Conservation (phyloP, 1,140 invertebrate genomes). For the Drosophila burlai region DNA sequence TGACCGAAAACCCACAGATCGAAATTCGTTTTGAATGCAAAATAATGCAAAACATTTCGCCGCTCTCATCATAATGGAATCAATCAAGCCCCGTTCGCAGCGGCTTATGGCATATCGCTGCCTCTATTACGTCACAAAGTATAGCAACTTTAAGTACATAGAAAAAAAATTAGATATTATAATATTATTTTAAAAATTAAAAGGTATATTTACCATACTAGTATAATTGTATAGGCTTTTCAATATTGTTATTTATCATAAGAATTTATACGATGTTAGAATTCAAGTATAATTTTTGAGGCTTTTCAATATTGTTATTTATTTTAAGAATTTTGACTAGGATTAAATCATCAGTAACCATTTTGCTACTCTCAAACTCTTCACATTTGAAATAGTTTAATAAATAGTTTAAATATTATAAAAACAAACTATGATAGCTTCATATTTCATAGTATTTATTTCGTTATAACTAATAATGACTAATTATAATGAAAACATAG, state of each 20-base stretch:
- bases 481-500: too few species aligned
- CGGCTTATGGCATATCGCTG: constrained; percentile 64
- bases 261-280: background rate
- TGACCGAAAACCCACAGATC: constrained; percentile 51
- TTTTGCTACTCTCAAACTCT: too few species aligned
- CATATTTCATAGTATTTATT: too few species aligned
- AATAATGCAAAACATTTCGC: constrained; percentile 68
- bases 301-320: too few species aligned
- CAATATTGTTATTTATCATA: background rate
- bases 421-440: too few species aligned
- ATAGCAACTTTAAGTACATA: constrained; percentile 30
- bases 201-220: background rate
- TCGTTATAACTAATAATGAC: too few species aligned
- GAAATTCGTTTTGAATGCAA: constrained; percentile 68
- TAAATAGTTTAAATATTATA: too few species aligned
- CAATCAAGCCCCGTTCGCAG: constrained; percentile 67
- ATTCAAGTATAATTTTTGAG: too few species aligned
- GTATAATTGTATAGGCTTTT: background rate
- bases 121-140: constrained; percentile 44
- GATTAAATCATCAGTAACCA: too few species aligned
- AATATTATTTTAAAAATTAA: too few species aligned
- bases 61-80: constrained; percentile 64
- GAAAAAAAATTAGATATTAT: background rate
- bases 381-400: too few species aligned
- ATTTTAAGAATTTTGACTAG: too few species aligned